Percentiles rank a stretch among this genome's conserved stretches.
These are phyloP conservation scores for Xiphorhynchus elegans DNA, from an alignment of 2,113 vertebrate genomes.

Conservation along the genomic window DNA sequence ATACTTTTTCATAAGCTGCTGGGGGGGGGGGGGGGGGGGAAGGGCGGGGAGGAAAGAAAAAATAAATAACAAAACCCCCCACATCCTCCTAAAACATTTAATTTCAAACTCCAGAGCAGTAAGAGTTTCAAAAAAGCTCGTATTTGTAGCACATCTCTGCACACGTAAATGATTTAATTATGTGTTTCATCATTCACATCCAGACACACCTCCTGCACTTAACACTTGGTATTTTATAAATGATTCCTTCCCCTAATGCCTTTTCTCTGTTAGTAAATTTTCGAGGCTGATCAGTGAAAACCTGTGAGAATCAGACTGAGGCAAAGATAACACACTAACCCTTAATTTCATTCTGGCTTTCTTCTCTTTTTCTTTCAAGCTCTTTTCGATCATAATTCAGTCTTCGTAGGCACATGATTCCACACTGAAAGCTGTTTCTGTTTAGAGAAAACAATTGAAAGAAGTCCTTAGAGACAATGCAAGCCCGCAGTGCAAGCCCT, in stretches of 20 bases:
- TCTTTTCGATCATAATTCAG: constrained; percentile 96
- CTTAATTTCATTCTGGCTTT: constrained; percentile 83
- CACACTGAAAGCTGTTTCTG: constrained; percentile 98
- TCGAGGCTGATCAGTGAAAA: not conserved
- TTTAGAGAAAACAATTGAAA: not conserved
- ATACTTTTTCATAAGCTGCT: not conserved
- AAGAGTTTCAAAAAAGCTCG: not conserved
- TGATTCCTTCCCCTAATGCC: not conserved
- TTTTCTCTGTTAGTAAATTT: not conserved
- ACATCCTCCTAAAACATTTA: not conserved
- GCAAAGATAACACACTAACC: constrained; percentile 67
- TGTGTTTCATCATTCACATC: not conserved
- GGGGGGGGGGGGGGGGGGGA: no score
- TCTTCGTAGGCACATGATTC: constrained; percentile 94
- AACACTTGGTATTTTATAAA: not conserved
- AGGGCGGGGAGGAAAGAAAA: not conserved
- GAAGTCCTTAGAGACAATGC: not conserved
- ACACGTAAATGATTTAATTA: not conserved
- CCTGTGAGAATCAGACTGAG: not conserved
- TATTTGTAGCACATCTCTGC: not conserved
- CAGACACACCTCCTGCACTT: not conserved
- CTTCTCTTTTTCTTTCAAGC: constrained; percentile 89
- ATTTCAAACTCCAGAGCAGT: not conserved
- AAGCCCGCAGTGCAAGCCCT: not conserved
- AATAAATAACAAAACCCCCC: no score